Percentiles rank a stretch among this genome's conserved stretches.
phyloP scores from a whole-genome alignment of 2,888 invertebrate species.

The Andrena dorsata region DNA sequence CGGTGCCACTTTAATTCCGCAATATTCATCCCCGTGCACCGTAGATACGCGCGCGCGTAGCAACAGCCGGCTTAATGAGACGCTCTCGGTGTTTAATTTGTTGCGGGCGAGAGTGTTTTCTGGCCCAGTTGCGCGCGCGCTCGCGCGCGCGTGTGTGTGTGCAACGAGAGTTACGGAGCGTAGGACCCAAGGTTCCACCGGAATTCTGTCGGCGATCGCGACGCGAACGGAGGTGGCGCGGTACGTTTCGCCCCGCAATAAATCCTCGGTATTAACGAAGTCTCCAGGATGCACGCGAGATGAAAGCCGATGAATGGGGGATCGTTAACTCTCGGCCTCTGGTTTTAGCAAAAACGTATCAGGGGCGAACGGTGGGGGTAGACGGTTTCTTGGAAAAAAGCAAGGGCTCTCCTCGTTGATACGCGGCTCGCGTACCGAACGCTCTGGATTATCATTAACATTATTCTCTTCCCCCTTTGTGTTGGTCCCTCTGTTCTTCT shows the following conservation, averaged over 20 bases:
- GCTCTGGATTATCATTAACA: background rate
- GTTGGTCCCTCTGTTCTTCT: background rate
- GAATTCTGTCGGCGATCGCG: conserved; percentile 43
- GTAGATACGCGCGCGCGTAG: conserved; percentile 12
- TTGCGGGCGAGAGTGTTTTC: conserved; percentile 22
- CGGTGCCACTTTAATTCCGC: conserved; percentile 44
- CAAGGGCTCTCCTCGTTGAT: background rate
- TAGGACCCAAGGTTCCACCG: conserved; percentile 27
- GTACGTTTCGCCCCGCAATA: conserved; percentile 53
- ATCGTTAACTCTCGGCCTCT: conserved; percentile 54
- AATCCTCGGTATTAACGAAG: conserved; percentile 64
- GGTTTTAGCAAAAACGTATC: conserved; percentile 56
- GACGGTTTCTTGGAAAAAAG: background rate
- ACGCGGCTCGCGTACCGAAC: conserved; percentile 20
- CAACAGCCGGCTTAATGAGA: conserved; percentile 45
- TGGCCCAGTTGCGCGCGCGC: background rate
- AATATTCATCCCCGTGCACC: conserved; percentile 42
- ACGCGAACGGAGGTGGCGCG: conserved; percentile 56
- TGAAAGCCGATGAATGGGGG: conserved; percentile 62
- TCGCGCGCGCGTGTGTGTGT: background rate
- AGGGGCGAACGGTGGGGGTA: background rate
- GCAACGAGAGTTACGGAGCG: conserved; percentile 9
- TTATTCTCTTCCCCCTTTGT: background rate
- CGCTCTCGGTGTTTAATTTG: conserved; percentile 56
- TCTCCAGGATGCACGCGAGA: conserved; percentile 47